Percentiles rank a stretch among this genome's conserved stretches.
Evolutionary conservation across 1,140 invertebrate species (phyloP).

Genomic region (Bombus difficillimus): DNA sequence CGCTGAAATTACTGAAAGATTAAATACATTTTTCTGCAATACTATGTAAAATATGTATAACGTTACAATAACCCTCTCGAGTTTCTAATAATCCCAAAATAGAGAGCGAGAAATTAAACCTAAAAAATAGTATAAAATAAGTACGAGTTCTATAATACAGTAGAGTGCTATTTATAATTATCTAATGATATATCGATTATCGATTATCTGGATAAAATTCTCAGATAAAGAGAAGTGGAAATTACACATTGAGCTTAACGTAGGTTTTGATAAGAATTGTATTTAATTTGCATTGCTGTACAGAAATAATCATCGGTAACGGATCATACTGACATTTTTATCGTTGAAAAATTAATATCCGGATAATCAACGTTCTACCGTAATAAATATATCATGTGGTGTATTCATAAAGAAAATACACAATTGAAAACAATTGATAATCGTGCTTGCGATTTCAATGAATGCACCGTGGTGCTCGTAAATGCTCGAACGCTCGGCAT

Average conservation of each 20-base stretch:
- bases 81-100: neutral
- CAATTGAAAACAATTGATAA: neutral
- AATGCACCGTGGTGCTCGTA: neutral
- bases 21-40: neutral
- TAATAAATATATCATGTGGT: too few species aligned
- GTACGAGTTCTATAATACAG: neutral
- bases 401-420: too few species aligned
- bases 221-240: neutral
- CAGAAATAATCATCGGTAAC: neutral
- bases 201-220: neutral
- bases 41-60: neutral
- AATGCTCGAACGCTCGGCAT: conserved; percentile 1
- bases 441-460: too few species aligned
- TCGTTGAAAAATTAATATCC: neutral
- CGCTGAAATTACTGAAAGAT: neutral
- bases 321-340: neutral
- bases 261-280: neutral
- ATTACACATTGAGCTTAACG: neutral
- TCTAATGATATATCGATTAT: neutral
- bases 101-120: neutral
- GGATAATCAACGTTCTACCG: neutral
- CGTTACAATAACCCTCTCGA: neutral
- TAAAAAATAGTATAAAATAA: neutral
- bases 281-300: neutral
- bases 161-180: neutral